These are phyloP conservation scores for Trachelus troglodyta DNA, from an alignment of 2,888 invertebrate species.

Conservation along the genomic window DNA sequence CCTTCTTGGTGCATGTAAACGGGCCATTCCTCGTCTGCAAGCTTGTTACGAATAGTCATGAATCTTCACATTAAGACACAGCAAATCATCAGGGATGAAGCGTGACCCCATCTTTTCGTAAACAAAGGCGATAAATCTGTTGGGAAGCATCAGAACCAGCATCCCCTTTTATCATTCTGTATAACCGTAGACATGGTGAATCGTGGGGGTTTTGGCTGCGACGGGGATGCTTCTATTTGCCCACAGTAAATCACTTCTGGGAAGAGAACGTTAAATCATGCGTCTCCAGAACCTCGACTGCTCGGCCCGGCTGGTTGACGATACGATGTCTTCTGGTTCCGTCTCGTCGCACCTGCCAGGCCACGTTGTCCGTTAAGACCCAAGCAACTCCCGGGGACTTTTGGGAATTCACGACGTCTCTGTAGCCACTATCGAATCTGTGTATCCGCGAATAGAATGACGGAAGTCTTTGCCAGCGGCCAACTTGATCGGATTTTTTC, in stretches of 20 bases:
- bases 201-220: not conserved
- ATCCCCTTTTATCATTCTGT: not conserved
- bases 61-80: not conserved
- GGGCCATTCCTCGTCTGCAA: not conserved
- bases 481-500: not conserved
- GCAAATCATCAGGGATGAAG: not conserved
- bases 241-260: conserved; percentile 16
- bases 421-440: not conserved
- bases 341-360: conserved; percentile 27
- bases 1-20: too few species aligned
- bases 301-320: conserved; percentile 24
- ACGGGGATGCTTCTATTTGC: conserved; percentile 14
- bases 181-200: not conserved
- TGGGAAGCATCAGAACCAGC: not conserved
- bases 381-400: not conserved
- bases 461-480: not conserved
- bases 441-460: not conserved
- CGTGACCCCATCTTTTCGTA: not conserved
- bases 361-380: conserved; percentile 5
- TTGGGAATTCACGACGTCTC: not conserved
- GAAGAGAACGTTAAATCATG: conserved; percentile 4
- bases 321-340: conserved; percentile 17
- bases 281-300: conserved; percentile 19
- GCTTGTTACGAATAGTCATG: not conserved
- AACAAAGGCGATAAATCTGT: not conserved